Evolutionary conservation across 2,888 invertebrate genomes (phyloP).

Genomic region (Cheilosia soror): DNA sequence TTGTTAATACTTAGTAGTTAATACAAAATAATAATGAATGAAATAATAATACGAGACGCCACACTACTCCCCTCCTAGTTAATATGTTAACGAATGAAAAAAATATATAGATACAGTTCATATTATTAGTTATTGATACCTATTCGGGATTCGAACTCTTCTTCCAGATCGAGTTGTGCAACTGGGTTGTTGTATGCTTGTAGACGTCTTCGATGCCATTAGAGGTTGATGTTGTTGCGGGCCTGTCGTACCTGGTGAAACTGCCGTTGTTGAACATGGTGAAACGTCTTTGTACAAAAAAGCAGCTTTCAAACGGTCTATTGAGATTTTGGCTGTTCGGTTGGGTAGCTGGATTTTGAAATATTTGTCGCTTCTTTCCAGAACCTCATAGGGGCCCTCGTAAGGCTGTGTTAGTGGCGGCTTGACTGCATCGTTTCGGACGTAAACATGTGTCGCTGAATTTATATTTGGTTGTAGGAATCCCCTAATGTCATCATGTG

Average conservation of each 20-base stretch:
- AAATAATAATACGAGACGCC: constrained; percentile 3
- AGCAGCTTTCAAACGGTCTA: constrained; percentile 5
- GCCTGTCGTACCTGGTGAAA: background rate
- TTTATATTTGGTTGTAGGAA: constrained; percentile 6
- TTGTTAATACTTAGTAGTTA: background rate
- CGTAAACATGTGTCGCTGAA: background rate
- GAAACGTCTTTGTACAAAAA: background rate
- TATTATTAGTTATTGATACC: background rate
- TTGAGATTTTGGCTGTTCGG: constrained; percentile 8
- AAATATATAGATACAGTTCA: background rate
- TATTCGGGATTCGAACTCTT: constrained; percentile 9
- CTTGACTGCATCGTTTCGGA: background rate
- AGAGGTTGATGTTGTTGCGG: background rate
- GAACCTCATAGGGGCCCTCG: constrained; percentile 2
- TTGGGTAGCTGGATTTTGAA: constrained; percentile 1
- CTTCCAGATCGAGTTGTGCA: constrained; percentile 21
- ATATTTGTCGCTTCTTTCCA: constrained; percentile 3
- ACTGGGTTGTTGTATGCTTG: background rate
- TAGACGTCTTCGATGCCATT: background rate
- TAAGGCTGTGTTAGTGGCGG: constrained; percentile 2
- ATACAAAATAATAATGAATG: background rate
- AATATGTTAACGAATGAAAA: constrained; percentile 19
- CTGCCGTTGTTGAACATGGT: background rate
- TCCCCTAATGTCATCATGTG: background rate
- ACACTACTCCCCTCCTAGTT: constrained; percentile 22